Evolutionary conservation across 1,140 invertebrate species (phyloP), one percentile per base, ranked within the genome.

Genomic region (Aphidius ervi): DNA sequence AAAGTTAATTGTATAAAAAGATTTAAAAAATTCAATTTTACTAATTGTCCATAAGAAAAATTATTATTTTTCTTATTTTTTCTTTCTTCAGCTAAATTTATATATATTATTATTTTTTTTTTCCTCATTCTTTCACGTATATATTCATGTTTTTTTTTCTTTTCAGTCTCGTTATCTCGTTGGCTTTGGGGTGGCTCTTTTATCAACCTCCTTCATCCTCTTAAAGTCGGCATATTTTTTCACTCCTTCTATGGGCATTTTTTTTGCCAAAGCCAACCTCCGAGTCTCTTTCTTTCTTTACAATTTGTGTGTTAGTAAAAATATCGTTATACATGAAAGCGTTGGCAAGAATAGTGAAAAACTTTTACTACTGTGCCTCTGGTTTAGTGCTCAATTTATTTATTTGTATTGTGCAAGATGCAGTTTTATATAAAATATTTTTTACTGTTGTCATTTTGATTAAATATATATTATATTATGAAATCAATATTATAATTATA

Each of bases 1-100:
- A 72, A 72, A 74, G 67, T 70, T 73, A 70, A 68, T 73, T 73
- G 69, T 61, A 56, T 7, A 37, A 16, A 37, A 4, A 39, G 40
- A 31, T 31, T 31, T 31, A 31, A 40, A 50, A 62, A 67, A 72
- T 73, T 70, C 67, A 73, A 73, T 73, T 73, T 72, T 68, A 67
- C 62, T 73, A 73, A 73, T 72, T 73, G 69, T 68, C 67, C 69
- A 69, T 67, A 65, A 63, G 42, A 54, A 41, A 41, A 54, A 41
- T 54, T 54, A 41, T 62, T 56, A 62, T 62, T 65, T 65, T 63
- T 68, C 56, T 50, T 47, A 58, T 64, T 55, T 63, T 63, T 57
- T 63, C 56, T 45, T 52, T 57, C 50, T 10, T 53, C n/a, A 45
- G 5, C 41, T 40, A 50, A 40, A 50, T 39, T 42, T 37, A 54